phyloP scores from a whole-genome alignment of 2,888 invertebrate species.

The Machimus rusticus region DNA sequence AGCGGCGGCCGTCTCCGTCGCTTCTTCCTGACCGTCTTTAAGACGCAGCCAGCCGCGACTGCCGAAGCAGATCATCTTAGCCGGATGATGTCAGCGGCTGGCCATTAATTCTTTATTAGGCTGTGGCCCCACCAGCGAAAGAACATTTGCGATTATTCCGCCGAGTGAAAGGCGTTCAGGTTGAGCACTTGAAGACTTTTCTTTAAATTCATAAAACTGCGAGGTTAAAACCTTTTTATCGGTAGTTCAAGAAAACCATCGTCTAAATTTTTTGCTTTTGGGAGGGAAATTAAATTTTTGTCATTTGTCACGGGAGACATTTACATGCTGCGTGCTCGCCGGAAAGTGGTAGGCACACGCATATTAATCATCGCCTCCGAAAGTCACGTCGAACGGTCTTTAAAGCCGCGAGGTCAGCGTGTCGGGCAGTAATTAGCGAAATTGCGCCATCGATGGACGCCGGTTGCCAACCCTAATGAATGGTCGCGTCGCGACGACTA shows the following conservation, averaged over 20 bases:
- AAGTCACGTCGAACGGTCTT: neutral
- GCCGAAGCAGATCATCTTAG: neutral
- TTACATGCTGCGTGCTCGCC: neutral
- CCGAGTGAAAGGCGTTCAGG: neutral
- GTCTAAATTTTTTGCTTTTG: neutral
- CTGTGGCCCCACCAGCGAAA: neutral
- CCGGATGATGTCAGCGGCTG: neutral
- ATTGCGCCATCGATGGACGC: neutral
- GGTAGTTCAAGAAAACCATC: neutral
- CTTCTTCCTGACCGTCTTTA: neutral
- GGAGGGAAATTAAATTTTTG: neutral
- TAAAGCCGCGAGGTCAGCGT: neutral
- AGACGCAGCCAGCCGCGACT: neutral
- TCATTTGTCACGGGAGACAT: neutral
- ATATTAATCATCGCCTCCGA: neutral
- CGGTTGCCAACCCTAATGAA: neutral
- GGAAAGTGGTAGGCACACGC: neutral
- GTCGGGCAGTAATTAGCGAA: neutral
- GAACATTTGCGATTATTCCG: neutral
- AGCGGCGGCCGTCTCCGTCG: neutral
- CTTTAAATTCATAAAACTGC: neutral
- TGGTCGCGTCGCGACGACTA: neutral
- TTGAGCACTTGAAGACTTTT: neutral
- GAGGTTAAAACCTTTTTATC: neutral
- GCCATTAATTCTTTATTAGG: neutral